A percentile compares a stretch with the other conserved stretches of the same genome.
phyloP scores from a whole-genome alignment of 2,113 vertebrate genomes.

The Oncorhynchus tshawytscha region DNA sequence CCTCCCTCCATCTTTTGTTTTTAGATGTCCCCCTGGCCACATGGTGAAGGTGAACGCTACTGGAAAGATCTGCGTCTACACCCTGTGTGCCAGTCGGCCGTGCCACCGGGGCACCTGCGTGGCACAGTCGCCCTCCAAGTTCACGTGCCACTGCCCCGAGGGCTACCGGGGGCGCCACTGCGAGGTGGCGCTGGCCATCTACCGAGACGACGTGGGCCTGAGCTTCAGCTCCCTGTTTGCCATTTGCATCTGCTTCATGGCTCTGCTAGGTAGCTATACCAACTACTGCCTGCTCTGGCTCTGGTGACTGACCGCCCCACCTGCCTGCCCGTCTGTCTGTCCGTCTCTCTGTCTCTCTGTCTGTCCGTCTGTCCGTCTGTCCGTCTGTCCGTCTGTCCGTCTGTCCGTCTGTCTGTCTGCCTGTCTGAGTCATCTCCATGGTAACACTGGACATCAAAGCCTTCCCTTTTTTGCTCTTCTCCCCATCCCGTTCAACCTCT shows the following conservation, averaged over 20 bases:
- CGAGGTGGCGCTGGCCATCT: conserved; percentile 78
- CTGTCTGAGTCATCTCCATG: neutral
- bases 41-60: conserved; percentile 79
- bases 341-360: neutral
- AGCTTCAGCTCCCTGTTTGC: conserved; percentile 88
- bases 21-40: conserved; percentile 83
- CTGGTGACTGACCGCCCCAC: conserved; percentile 44
- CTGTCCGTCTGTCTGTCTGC: neutral
- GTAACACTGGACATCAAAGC: neutral
- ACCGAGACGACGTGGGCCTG: conserved; percentile 80
- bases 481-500: too few species aligned
- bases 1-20: neutral
- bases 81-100: conserved; percentile 77
- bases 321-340: neutral
- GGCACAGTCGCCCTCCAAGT: conserved; percentile 76
- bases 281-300: conserved; percentile 32
- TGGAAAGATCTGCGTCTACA: conserved; percentile 78
- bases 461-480: neutral
- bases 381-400: neutral
- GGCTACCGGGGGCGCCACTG: conserved; percentile 81
- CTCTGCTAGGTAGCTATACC: conserved; percentile 79
- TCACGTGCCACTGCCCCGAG: conserved; percentile 80
- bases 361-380: neutral
- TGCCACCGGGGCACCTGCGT: conserved; percentile 83
- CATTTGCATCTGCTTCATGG: conserved; percentile 87